Evolutionary conservation across 1,140 invertebrate genomes (phyloP), one percentile per base, ranked within the genome.

Genomic region (Drosophila quadrilineata): DNA sequence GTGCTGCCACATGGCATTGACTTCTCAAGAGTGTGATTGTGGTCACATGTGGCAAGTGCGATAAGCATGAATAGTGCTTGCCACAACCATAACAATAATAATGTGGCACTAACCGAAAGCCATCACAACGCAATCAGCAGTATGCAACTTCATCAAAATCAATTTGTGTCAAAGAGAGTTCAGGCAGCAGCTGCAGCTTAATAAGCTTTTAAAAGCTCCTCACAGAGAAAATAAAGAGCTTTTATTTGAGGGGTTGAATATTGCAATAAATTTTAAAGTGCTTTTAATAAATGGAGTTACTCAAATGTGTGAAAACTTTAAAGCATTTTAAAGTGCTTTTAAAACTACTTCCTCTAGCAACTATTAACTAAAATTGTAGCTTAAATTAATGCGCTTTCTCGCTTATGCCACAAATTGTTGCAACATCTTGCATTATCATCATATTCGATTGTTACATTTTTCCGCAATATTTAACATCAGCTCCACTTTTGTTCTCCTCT

Each of bases 401-500:
- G 1, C 33, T 5, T 6, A 6, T 3, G 1, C 4, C 28, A 2
- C n/a, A 14, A 31, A 31, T 8, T 49, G 4, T 22, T 9, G 10
- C 9, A 33, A 8, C 2, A n/a, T n/a, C n/a, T n/a, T n/a, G n/a
- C n/a, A n/a, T n/a, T n/a, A n/a, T n/a, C n/a, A n/a, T n/a, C n/a
- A n/a, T n/a, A 49, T 36, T 60, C 16, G 49, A 40, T 75, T 58
- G 26, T 36, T 35, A 57, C 73, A 41, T 71, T 57, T 49, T 52
- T 52, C 63, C 56, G 43, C 77, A 73, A 79, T 77, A n/a, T n/a
- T 77, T 73, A 79, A 77, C 69, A 29, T 62, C 62, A 80, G 70
- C 58, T 73, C 62, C 65, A 50, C 58, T 31, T 53, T 67, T 35
- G n/a, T 10, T n/a, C 8, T 3, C 10, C 16, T 14, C 17, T 22